Conservation (phyloP, 2,797 vertebrate genomes). For the Hypotaenidia okinawae region DNA sequence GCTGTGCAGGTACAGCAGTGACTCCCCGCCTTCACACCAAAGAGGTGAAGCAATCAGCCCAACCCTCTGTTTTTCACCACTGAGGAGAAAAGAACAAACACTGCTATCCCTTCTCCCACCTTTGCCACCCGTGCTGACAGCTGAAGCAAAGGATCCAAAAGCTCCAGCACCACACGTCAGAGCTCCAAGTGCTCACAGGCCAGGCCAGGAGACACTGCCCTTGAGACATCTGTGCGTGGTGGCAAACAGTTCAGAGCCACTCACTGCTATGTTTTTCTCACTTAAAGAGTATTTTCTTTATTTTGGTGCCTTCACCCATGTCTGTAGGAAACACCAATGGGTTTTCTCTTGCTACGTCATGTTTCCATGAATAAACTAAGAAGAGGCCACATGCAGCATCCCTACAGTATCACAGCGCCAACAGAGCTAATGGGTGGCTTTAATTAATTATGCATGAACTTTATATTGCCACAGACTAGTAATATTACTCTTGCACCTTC, state of each 20-base stretch:
- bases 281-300: neutral
- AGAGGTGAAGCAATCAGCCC: conserved; percentile 2
- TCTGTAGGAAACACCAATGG: neutral
- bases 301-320: neutral
- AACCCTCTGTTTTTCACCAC: neutral
- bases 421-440: neutral
- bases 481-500: neutral
- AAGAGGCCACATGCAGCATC: neutral
- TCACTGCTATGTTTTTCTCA: neutral
- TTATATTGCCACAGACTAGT: neutral
- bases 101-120: neutral
- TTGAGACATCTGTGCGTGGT: neutral
- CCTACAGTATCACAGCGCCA: neutral
- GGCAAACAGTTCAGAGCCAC: neutral
- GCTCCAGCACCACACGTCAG: neutral
- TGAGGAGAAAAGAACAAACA: neutral
- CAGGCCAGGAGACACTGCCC: neutral
- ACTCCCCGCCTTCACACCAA: neutral
- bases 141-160: neutral
- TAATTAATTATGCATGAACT: neutral
- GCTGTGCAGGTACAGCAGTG: neutral
- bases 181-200: neutral
- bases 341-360: neutral
- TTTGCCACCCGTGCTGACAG: neutral
- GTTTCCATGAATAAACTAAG: neutral